Evolutionary conservation across 2,888 invertebrate species (phyloP).

Genomic region (Agapostemon virescens): DNA sequence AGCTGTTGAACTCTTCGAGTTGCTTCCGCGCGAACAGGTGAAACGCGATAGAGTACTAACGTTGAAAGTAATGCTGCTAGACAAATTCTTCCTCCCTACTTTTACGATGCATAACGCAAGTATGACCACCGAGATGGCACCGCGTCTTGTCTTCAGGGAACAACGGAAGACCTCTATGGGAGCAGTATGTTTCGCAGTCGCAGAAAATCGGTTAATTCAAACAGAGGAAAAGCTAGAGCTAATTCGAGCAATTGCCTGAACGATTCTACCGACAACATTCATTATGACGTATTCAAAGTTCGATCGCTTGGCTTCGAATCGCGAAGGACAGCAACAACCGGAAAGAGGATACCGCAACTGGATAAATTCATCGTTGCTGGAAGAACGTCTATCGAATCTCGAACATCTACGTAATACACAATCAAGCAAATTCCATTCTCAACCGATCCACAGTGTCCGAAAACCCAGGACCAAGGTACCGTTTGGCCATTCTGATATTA

Average conservation of each 20-base stretch:
- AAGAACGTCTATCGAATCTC: not conserved
- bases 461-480: not conserved
- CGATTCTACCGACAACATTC: not conserved
- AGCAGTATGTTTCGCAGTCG: constrained; percentile 16
- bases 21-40: not conserved
- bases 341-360: not conserved
- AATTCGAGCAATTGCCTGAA: constrained; percentile 6
- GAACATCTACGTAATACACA: not conserved
- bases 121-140: not conserved
- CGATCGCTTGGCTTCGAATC: not conserved
- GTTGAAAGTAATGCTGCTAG: constrained; percentile 6
- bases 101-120: not conserved
- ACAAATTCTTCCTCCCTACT: constrained; percentile 11
- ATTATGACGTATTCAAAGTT: not conserved
- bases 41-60: not conserved
- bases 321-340: not conserved
- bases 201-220: constrained; percentile 8
- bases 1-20: constrained; percentile 9
- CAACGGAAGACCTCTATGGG: not conserved
- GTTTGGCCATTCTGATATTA: not conserved
- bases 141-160: not conserved
- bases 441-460: not conserved
- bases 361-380: not conserved
- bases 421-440: not conserved
- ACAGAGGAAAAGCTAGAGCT: constrained; percentile 15